Percentiles rank a stretch among this genome's conserved stretches.
phyloP scores from a whole-genome alignment of 2,888 invertebrate genomes.

The Caenorhabditis becei region DNA sequence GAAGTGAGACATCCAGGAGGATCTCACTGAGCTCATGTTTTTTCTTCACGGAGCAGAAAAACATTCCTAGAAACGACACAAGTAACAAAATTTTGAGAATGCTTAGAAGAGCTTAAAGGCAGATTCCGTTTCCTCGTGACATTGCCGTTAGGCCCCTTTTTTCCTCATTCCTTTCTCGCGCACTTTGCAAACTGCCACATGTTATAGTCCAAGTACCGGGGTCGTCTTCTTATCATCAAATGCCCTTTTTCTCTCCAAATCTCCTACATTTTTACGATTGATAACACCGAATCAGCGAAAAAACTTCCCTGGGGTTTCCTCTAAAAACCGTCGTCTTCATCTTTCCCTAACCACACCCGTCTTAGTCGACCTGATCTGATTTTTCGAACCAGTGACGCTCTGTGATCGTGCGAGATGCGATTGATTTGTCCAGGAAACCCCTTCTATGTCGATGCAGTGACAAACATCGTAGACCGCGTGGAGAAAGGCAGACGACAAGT shows the following conservation, averaged over 20 bases:
- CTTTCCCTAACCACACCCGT: conserved; percentile 29
- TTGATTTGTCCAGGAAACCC: conserved; percentile 56
- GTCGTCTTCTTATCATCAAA: conserved; percentile 30
- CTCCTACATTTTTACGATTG: conserved; percentile 15
- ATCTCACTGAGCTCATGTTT: neutral
- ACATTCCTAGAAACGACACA: neutral
- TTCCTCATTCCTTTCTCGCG: conserved; percentile 2
- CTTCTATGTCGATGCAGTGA: conserved; percentile 39
- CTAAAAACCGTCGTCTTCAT: conserved; percentile 15
- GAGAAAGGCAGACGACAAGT: conserved; percentile 36
- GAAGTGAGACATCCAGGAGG: neutral
- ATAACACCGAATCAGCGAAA: conserved; percentile 37
- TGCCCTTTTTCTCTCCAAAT: neutral
- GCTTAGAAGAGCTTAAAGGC: too few relatives aligned
- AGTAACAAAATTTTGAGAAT: neutral
- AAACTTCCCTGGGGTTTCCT: conserved; percentile 12
- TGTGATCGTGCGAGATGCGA: conserved; percentile 27
- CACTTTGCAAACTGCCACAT: neutral
- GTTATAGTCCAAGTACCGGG: conserved; percentile 29
- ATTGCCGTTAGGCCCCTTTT: too few relatives aligned
- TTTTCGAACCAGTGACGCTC: conserved; percentile 56
- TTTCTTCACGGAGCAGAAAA: too few relatives aligned
- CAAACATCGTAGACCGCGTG: conserved; percentile 59
- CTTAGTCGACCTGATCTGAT: conserved; percentile 31
- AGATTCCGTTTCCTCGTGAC: too few relatives aligned